Evolutionary conservation across 2,888 invertebrate genomes (phyloP), one percentile per base, ranked within the genome.

Genomic region (Incurvaria masculella): DNA sequence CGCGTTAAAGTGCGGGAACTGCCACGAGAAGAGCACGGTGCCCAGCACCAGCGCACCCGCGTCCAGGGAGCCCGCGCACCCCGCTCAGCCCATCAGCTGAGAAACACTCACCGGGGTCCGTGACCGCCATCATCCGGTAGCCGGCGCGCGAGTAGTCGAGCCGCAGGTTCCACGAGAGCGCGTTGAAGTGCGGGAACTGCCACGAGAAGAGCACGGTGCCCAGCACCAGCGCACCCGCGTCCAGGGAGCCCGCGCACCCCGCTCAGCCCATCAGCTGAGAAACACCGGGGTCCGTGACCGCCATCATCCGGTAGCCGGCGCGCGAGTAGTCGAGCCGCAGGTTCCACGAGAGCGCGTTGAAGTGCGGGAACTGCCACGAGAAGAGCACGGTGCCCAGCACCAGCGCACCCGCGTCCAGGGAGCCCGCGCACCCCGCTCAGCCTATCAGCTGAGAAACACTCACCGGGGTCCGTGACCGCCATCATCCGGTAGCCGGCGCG

Each of bases 121-220:
- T 94, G 23, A 98, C 97, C 8, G 97, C 90, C 94, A 98, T 97
- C 96, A 99, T 99, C 53, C 96, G 81, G 61, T 99, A 99, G 0
- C 99, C 99, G 41, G 98, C 99, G 47, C 94, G 81, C 0, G 96
- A 94, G 74, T 99, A 99, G 70, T 99, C 99, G 0, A 92, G 91
- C 20, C 97, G 80, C 21, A 99, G 81, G 71, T 99, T 99, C 99
- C 99, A 99, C 0, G 97, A 97, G 1, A 99, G 80, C 0, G 98
- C 97, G 74, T 99, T 99, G 71, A 99, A 99, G 71, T 99, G 99
- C 1, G 99, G 99, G 74, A 99, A 99, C 76, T 99, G 99, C 99
- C 99, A 99, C 11, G 96, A 92, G 72, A 91, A 99, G 11, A 99
- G 78, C 14, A 99, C 78, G 1, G 88, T 90, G 33, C 91, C 94